phyloP scores from a whole-genome alignment of 2,113 vertebrate species.

The Sclerurus mexicanus region DNA sequence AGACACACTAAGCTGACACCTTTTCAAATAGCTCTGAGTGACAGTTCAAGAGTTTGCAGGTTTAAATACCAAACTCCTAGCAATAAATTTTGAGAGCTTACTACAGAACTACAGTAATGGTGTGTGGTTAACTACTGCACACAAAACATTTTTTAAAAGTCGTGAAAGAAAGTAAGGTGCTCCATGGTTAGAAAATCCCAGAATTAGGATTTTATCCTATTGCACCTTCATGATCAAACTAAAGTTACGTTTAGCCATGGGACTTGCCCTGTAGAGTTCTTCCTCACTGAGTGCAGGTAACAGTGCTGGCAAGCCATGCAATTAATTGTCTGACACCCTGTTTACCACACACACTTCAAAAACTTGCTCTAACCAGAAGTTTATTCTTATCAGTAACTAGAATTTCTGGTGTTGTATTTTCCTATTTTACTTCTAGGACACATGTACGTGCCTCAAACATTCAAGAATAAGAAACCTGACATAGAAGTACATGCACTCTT shows the following conservation, averaged over 20 bases:
- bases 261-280: neutral
- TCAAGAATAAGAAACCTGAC: neutral
- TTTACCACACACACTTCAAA: neutral
- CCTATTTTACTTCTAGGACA: neutral
- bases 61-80: neutral
- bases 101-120: neutral
- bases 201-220: neutral
- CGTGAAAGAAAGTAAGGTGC: neutral
- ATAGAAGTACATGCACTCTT: neutral
- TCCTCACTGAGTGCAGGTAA: neutral
- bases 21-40: neutral
- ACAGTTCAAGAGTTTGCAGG: neutral
- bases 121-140: neutral
- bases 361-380: neutral
- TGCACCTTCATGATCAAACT: neutral
- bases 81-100: neutral
- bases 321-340: fast-evolving
- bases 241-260: neutral
- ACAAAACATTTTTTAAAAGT: neutral
- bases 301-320: neutral
- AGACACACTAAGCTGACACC: neutral
- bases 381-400: neutral
- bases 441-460: neutral
- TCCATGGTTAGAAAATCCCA: neutral
- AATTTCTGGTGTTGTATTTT: neutral